phyloP scores from a whole-genome alignment of 2,797 vertebrate species.

The Karalla daura region DNA sequence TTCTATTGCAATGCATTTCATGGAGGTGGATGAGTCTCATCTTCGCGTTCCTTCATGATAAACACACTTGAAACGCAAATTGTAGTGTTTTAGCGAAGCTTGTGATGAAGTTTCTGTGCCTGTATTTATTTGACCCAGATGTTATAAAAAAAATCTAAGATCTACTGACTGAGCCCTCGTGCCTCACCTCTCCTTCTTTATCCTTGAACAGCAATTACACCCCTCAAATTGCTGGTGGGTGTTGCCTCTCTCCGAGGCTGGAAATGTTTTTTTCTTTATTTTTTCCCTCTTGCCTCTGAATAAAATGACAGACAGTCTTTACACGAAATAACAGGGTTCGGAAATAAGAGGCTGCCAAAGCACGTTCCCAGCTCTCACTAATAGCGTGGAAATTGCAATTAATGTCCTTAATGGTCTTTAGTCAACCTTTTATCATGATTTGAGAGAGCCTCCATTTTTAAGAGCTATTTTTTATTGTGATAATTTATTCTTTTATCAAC shows the following conservation, averaged over 20 bases:
- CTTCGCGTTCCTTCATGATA: conserved; percentile 26
- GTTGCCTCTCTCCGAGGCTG: conserved; percentile 89
- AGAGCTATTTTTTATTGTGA: conserved; percentile 86
- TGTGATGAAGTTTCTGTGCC: conserved; percentile 50
- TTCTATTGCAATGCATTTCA: not conserved
- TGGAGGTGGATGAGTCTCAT: conserved; percentile 10
- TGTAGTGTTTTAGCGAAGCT: conserved; percentile 10
- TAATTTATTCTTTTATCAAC: conserved; percentile 92
- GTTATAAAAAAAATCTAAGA: conserved; percentile 60
- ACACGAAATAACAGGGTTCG: conserved; percentile 97
- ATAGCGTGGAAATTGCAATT: conserved; percentile 96
- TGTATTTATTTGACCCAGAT: conserved; percentile 62
- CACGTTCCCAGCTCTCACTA: conserved; percentile 89
- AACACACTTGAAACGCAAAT: conserved; percentile 26
- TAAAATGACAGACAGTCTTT: conserved; percentile 96
- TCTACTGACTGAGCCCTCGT: conserved; percentile 88
- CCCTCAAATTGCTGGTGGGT: conserved; percentile 95
- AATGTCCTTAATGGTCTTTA: conserved; percentile 96
- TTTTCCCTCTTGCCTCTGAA: conserved; percentile 76
- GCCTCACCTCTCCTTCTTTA: conserved; percentile 80
- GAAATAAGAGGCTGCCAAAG: conserved; percentile 97
- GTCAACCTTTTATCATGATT: conserved; percentile 90
- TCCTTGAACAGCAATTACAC: conserved; percentile 93
- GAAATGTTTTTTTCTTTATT: conserved; percentile 85
- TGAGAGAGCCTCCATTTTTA: conserved; percentile 88